phyloP scores from a whole-genome alignment of 2,113 vertebrate genomes.

The Arvicanthis niloticus region DNA sequence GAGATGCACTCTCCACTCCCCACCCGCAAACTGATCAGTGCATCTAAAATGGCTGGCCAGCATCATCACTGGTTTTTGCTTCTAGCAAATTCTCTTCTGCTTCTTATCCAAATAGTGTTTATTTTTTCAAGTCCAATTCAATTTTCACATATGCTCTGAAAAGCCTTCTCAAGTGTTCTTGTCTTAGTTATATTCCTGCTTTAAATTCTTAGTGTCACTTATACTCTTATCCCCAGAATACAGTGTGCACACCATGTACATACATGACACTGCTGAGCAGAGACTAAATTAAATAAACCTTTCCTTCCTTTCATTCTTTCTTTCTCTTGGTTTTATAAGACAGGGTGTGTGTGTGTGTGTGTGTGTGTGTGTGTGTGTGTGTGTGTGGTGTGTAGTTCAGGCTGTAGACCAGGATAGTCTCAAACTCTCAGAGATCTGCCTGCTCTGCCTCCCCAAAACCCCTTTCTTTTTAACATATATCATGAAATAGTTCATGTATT shows the following conservation, averaged over 20 bases:
- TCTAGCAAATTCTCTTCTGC: slow-evolving; percentile 14
- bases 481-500: not conserved
- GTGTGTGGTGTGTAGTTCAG: not conserved
- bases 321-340: not conserved
- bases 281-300: not conserved
- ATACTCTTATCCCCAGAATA: not conserved
- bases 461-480: not conserved
- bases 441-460: not conserved
- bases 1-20: not conserved
- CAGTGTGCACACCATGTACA: not conserved
- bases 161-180: not conserved
- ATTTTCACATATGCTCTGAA: not conserved
- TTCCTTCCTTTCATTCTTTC: too few relatives aligned
- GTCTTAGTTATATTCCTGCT: not conserved
- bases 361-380: too few relatives aligned
- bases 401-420: not conserved
- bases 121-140: not conserved
- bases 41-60: not conserved
- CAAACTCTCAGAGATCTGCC: not conserved
- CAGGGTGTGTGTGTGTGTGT: not conserved
- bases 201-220: slow-evolving; percentile 17
- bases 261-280: not conserved
- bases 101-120: slow-evolving; percentile 20
- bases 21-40: not conserved
- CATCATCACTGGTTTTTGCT: not conserved